Evolutionary conservation across 2,888 invertebrate genomes (phyloP).

Genomic region (Acanthopleura granulata): DNA sequence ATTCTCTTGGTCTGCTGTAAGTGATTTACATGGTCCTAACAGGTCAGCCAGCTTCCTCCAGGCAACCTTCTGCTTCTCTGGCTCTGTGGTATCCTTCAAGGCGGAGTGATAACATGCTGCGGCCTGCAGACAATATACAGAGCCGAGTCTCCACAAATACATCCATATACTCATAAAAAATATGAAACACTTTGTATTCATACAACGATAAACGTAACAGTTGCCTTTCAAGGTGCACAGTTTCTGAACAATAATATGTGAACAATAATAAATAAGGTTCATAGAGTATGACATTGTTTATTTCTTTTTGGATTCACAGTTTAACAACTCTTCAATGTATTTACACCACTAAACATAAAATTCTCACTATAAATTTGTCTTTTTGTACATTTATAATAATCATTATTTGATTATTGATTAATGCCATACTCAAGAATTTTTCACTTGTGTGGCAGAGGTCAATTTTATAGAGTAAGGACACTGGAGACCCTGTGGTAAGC

Average conservation of each 20-base stretch:
- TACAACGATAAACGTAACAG: no score
- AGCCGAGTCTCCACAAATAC: neutral
- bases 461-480: neutral
- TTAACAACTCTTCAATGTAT: no score
- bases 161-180: neutral
- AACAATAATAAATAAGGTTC: no score
- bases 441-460: neutral
- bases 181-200: no score
- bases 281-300: no score
- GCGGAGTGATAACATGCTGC: constrained; percentile 28
- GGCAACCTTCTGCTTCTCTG: constrained; percentile 55
- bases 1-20: constrained; percentile 66
- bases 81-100: constrained; percentile 28
- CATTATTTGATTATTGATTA: neutral
- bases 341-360: no score
- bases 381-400: no score
- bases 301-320: no score
- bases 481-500: neutral
- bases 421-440: neutral
- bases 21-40: constrained; percentile 36
- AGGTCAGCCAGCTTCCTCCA: constrained; percentile 68
- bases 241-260: no score
- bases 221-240: no score
- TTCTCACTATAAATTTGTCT: no score
- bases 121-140: constrained; percentile 27